phyloP scores from a whole-genome alignment of 92 coral and sea anemone genomes.

The Phymanthus crucifer region DNA sequence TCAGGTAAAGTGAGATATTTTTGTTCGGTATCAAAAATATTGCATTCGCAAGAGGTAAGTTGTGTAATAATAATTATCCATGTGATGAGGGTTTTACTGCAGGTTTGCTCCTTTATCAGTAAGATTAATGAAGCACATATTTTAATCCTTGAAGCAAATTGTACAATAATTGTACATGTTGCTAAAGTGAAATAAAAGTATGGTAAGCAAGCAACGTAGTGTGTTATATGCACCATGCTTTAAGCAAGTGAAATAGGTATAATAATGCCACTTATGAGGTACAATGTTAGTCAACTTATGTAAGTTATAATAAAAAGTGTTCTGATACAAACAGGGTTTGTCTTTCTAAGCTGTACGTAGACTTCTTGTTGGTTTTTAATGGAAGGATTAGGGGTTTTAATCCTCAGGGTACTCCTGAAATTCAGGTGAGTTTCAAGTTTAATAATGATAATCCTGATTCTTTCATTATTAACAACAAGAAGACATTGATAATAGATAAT shows the following conservation, averaged over 20 bases:
- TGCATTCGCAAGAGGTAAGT: conserved; percentile 3
- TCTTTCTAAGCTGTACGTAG: background rate
- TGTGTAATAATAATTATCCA: background rate
- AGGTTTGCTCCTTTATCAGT: no score
- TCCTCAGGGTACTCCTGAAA: conserved; percentile 38
- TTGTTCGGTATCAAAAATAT: background rate
- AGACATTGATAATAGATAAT: no score
- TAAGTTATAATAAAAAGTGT: conserved; percentile 1
- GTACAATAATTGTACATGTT: no score
- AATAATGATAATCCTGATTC: conserved; percentile 21
- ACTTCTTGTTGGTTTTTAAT: conserved; percentile 31
- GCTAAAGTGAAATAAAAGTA: background rate
- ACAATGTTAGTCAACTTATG: background rate
- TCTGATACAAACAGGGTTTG: conserved; percentile 20
- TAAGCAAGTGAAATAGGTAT: background rate
- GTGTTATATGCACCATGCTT: background rate
- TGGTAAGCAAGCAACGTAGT: background rate
- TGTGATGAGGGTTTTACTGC: background rate
- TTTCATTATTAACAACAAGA: conserved; percentile 14
- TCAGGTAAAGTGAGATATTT: conserved; percentile 65
- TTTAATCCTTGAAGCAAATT: background rate
- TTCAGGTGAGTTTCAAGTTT: conserved; percentile 24
- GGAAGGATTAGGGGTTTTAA: conserved; percentile 30
- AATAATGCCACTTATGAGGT: background rate
- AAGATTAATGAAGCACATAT: background rate